Evolutionary conservation across 2,797 vertebrate genomes (phyloP).

Genomic region (Myotis myotis): DNA sequence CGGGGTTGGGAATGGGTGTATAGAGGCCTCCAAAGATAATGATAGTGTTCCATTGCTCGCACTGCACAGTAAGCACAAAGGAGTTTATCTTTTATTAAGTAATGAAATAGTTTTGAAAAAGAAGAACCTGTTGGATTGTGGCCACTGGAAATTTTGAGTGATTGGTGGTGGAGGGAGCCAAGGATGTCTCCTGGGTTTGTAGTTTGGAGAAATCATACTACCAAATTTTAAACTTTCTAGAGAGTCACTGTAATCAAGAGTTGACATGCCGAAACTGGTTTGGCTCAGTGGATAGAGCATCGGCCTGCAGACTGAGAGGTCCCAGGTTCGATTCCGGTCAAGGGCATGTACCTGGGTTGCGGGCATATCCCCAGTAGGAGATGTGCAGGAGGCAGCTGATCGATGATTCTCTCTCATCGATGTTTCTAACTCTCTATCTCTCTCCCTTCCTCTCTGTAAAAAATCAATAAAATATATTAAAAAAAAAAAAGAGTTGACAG

Average conservation of each 20-base stretch:
- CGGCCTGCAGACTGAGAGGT: too few relatives aligned
- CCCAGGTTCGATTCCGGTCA: too few relatives aligned
- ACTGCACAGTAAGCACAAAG: background rate
- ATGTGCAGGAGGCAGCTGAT: too few relatives aligned
- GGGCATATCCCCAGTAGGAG: too few relatives aligned
- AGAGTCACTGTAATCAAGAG: background rate
- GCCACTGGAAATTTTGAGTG: background rate
- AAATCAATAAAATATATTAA: too few relatives aligned
- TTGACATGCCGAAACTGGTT: too few relatives aligned
- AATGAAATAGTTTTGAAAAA: background rate
- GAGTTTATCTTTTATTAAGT: background rate
- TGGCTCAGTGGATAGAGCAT: too few relatives aligned
- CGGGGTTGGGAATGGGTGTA: background rate
- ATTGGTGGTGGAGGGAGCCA: background rate
- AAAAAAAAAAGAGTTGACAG: background rate
- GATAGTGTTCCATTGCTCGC: background rate
- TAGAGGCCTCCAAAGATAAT: background rate
- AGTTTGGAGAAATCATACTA: background rate
- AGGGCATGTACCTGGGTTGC: too few relatives aligned
- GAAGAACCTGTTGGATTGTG: background rate
- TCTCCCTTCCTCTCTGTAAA: too few relatives aligned
- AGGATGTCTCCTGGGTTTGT: background rate
- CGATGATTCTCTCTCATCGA: too few relatives aligned
- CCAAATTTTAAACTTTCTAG: background rate
- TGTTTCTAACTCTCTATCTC: too few relatives aligned